Evolutionary conservation across 2,113 vertebrate species (phyloP).

Genomic region (Saccopteryx leptura): DNA sequence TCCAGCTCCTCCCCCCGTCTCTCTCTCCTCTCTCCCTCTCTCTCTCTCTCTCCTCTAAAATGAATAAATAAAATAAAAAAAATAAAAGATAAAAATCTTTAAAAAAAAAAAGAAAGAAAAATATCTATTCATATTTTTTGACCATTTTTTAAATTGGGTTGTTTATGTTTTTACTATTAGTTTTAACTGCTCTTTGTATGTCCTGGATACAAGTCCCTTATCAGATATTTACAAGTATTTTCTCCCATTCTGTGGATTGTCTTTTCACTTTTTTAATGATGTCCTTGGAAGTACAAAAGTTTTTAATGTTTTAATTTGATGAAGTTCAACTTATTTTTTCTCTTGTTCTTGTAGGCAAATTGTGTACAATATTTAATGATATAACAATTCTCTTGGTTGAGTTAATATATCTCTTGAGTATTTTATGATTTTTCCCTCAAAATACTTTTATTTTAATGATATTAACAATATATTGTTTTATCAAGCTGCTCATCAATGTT

Average conservation of each 20-base stretch:
- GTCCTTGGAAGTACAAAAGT: conserved; percentile 17
- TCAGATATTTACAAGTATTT: conserved; percentile 27
- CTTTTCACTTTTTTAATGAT: conserved; percentile 26
- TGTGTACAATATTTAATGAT: conserved; percentile 26
- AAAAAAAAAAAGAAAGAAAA: background rate
- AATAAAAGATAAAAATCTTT: no score
- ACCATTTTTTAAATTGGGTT: background rate
- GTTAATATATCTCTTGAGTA: conserved; percentile 17
- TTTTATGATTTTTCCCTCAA: conserved; percentile 40
- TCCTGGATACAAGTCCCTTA: background rate
- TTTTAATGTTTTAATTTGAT: conserved; percentile 63
- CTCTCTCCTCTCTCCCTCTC: no score
- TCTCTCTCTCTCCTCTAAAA: no score
- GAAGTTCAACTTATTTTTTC: conserved; percentile 46
- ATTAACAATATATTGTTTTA: conserved; percentile 39
- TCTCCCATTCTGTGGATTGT: background rate
- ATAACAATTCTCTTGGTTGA: conserved; percentile 39
- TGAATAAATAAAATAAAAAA: no score
- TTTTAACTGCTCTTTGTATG: conserved; percentile 13
- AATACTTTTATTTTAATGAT: background rate
- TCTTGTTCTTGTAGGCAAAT: background rate
- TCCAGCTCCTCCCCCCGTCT: no score
- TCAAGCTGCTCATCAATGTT: conserved; percentile 44
- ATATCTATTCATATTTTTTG: background rate
- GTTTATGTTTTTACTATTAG: background rate